These are phyloP conservation scores for Corydoras sp. DNA, from an alignment of 2,113 vertebrate genomes.

Conservation along the genomic window DNA sequence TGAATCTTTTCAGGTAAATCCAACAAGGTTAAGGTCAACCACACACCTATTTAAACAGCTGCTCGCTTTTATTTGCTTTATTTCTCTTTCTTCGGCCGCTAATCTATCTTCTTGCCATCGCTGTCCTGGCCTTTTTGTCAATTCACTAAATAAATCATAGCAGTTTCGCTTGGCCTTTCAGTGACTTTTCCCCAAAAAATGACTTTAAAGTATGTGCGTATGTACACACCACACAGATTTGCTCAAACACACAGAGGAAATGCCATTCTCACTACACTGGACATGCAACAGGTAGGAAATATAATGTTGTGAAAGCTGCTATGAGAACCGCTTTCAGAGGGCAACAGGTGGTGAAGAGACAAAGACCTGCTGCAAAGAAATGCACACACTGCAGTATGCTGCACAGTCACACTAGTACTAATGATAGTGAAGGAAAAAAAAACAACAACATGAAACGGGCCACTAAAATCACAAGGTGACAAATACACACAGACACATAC, in stretches of 20 bases:
- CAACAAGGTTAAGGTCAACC: constrained; percentile 26
- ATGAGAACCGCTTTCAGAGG: constrained; percentile 47
- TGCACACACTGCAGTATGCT: neutral
- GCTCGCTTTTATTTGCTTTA: constrained; percentile 20
- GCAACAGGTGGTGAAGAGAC: constrained; percentile 48
- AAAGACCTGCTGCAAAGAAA: constrained; percentile 42
- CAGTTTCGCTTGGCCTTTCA: constrained; percentile 24
- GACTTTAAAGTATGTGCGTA: neutral
- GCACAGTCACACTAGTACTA: too few species aligned
- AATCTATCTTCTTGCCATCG: constrained; percentile 5
- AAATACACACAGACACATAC: constrained; percentile 15
- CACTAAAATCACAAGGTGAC: neutral
- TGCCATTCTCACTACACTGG: constrained; percentile 36
- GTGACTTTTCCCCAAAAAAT: constrained; percentile 16
- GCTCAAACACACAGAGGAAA: constrained; percentile 7
- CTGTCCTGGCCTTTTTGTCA: constrained; percentile 11
- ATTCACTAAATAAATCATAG: constrained; percentile 20
- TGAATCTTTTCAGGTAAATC: constrained; percentile 14
- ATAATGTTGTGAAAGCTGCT: constrained; percentile 52
- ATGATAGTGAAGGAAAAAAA: neutral
- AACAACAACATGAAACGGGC: neutral
- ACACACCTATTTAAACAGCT: constrained; percentile 45
- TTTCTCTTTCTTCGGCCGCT: constrained; percentile 7
- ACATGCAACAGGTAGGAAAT: constrained; percentile 48
- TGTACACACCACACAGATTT: neutral